A percentile compares a stretch with the other conserved stretches of the same genome.
phyloP scores from a whole-genome alignment of 2,113 vertebrate species.

The Erpornis zantholeuca region DNA sequence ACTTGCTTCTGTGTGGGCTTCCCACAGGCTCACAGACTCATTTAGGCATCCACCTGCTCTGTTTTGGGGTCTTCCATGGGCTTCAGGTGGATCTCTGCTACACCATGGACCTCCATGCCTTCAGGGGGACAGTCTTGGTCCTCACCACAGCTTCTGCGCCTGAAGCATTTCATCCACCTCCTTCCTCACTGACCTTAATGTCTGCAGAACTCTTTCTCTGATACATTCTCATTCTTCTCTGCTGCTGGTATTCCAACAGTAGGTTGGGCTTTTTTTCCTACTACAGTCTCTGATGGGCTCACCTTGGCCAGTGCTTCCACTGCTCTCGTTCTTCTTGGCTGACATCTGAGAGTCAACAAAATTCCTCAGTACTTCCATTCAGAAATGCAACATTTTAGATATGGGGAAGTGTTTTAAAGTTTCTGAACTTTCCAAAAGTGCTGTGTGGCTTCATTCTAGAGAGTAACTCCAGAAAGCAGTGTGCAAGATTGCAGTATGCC shows the following conservation, averaged over 20 bases:
- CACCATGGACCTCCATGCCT: background rate
- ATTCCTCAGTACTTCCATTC: background rate
- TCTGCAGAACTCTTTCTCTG: background rate
- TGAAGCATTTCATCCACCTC: background rate
- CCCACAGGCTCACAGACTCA: background rate
- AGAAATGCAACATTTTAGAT: background rate
- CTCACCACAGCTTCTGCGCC: background rate
- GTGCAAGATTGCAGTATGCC: background rate
- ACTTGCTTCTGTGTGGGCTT: accelerated
- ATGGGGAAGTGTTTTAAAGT: background rate
- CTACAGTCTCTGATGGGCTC: background rate
- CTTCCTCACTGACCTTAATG: background rate
- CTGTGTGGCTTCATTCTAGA: background rate
- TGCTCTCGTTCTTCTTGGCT: background rate
- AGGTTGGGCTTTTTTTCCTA: accelerated
- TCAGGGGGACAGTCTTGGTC: background rate
- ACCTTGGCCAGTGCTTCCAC: background rate
- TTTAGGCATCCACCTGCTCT: background rate
- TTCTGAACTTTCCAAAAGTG: background rate
- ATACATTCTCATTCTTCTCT: background rate
- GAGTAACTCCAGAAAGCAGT: background rate
- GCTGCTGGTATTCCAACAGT: background rate
- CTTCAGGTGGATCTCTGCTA: background rate
- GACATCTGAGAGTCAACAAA: background rate
- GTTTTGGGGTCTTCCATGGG: too few species aligned